Conservation (phyloP, 2,888 invertebrate genomes). For the Nephrotoma appendiculata region DNA sequence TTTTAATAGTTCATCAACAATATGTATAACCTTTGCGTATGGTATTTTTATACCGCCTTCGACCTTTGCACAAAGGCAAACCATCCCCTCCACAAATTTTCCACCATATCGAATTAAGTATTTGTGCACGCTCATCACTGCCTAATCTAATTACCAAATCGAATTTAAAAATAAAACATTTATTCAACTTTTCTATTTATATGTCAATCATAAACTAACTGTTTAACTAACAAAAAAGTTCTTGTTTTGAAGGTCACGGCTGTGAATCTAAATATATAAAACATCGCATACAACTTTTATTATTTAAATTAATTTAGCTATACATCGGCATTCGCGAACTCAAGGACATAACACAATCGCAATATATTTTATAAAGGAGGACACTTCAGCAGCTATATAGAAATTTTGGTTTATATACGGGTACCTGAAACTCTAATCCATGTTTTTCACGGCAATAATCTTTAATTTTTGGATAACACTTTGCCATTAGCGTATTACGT, state of each 20-base stretch:
- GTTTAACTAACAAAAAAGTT: background rate
- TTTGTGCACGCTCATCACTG: background rate
- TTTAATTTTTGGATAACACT: slow-evolving; percentile 92
- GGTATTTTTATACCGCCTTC: too few species aligned
- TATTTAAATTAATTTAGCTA: background rate
- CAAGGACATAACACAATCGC: background rate
- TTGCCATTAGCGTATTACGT: slow-evolving; percentile 92
- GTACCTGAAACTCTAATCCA: slow-evolving; percentile 93
- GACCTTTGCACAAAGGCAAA: background rate
- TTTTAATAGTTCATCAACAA: too few species aligned
- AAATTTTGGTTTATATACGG: slow-evolving; percentile 8
- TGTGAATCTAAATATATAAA: too few species aligned
- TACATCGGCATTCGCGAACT: background rate
- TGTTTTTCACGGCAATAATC: slow-evolving; percentile 95
- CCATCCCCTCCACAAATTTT: background rate
- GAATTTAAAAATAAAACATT: background rate
- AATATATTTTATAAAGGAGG: background rate
- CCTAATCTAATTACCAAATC: background rate
- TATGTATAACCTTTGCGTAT: too few species aligned
- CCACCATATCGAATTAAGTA: background rate
- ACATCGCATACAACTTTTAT: background rate
- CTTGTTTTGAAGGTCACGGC: background rate
- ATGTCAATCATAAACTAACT: background rate
- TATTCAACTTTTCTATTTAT: background rate
- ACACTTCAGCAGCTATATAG: background rate